Conservation (phyloP, 1,140 invertebrate genomes). For the Triops cancriformis region DNA sequence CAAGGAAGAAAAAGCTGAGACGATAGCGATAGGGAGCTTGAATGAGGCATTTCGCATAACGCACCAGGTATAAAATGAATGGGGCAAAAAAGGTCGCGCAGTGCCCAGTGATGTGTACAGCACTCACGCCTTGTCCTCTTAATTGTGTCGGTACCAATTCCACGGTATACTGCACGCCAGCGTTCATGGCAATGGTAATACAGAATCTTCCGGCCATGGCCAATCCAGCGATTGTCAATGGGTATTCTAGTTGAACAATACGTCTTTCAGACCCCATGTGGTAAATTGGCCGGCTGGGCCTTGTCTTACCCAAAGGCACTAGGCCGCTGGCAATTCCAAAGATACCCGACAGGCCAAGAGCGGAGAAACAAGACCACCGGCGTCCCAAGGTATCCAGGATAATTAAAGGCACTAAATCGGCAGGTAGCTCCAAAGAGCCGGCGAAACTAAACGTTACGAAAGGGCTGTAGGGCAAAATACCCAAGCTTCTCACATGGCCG, state of each 20-base stretch:
- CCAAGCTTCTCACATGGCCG: slow-evolving; percentile 73
- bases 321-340: slow-evolving; percentile 65
- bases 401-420: slow-evolving; percentile 67
- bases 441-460: slow-evolving; percentile 77
- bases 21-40: no score
- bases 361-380: slow-evolving; percentile 69
- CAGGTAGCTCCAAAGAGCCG: slow-evolving; percentile 69
- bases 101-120: slow-evolving; percentile 78
- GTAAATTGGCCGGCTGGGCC: slow-evolving; percentile 10
- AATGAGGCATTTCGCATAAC: no score
- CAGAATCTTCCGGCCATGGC: slow-evolving; percentile 71
- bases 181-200: slow-evolving; percentile 80
- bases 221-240: slow-evolving; percentile 46
- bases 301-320: slow-evolving; percentile 54
- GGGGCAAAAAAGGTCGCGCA: slow-evolving; percentile 70
- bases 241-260: slow-evolving; percentile 23
- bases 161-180: slow-evolving; percentile 77
- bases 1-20: no score
- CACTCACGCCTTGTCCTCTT: slow-evolving; percentile 67
- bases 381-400: slow-evolving; percentile 72
- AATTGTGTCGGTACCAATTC: slow-evolving; percentile 79
- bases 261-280: neutral
- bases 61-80: slow-evolving; percentile 69
- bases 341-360: slow-evolving; percentile 65
- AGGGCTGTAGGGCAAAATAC: slow-evolving; percentile 64